These are phyloP conservation scores for Epirrhoe tristata DNA, from an alignment of 2,888 invertebrate species.

Conservation along the genomic window DNA sequence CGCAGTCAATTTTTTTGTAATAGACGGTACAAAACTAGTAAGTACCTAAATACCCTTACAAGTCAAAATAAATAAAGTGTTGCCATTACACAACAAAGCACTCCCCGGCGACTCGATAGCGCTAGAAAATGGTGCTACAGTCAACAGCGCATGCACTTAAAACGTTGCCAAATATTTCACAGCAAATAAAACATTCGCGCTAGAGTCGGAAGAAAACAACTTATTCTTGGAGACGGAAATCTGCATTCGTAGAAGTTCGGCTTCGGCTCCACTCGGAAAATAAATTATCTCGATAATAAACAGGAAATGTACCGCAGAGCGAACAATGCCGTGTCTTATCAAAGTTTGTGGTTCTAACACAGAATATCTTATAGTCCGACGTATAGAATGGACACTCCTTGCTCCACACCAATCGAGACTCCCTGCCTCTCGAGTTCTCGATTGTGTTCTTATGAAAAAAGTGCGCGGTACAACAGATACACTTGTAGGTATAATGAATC, in stretches of 20 bases:
- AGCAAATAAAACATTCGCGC: constrained; percentile 27
- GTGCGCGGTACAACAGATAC: too few relatives aligned
- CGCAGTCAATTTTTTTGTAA: too few relatives aligned
- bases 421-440: too few relatives aligned
- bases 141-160: constrained; percentile 13
- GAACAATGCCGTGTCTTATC: constrained; percentile 1
- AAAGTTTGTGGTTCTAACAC: background rate
- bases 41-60: too few relatives aligned
- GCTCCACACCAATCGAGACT: too few relatives aligned
- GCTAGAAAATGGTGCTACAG: background rate
- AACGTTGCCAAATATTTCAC: constrained; percentile 27
- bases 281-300: constrained; percentile 6
- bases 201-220: constrained; percentile 15
- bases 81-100: background rate
- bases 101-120: constrained; percentile 1
- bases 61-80: background rate
- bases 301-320: constrained; percentile 10
- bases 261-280: constrained; percentile 6
- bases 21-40: too few relatives aligned
- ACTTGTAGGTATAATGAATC: too few relatives aligned
- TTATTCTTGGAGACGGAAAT: constrained; percentile 23
- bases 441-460: too few relatives aligned
- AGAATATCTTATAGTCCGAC: too few relatives aligned
- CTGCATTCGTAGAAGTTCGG: constrained; percentile 17
- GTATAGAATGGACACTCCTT: too few relatives aligned